Conservation (phyloP, 2,113 vertebrate genomes). For the Sphyrna mokarran region DNA sequence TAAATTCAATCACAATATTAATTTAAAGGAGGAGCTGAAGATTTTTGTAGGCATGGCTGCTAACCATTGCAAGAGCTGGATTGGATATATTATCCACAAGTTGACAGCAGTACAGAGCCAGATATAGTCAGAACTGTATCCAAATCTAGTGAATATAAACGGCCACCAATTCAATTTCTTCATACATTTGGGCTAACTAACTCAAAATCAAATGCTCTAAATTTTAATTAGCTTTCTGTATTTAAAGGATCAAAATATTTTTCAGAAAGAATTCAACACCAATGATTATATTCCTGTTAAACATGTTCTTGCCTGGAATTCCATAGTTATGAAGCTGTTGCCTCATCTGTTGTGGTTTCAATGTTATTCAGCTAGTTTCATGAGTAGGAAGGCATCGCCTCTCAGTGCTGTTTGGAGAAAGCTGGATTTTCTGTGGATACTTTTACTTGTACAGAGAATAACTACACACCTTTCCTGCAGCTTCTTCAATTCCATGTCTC, state of each 20-base stretch:
- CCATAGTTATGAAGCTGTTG: background rate
- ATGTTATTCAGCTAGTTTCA: background rate
- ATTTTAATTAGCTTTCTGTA: background rate
- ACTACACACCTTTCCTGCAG: conserved; percentile 77
- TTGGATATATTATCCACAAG: background rate
- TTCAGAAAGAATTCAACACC: background rate
- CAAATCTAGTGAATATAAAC: background rate
- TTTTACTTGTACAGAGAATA: background rate
- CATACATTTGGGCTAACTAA: background rate
- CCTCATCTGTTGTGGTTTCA: background rate
- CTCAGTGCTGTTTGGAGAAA: background rate
- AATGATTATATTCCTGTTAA: background rate
- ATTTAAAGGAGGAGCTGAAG: background rate
- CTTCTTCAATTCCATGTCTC: conserved; percentile 93
- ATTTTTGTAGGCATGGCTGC: background rate
- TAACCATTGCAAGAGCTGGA: background rate
- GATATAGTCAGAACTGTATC: background rate
- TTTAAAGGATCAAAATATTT: background rate
- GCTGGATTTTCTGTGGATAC: background rate
- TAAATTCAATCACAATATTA: background rate
- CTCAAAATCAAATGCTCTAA: background rate
- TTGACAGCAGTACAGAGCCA: background rate
- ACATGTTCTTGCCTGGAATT: background rate
- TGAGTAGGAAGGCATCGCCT: background rate
- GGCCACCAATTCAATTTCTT: background rate